Conservation (phyloP, 2,888 invertebrate genomes). For the Ormyrus labotus region DNA sequence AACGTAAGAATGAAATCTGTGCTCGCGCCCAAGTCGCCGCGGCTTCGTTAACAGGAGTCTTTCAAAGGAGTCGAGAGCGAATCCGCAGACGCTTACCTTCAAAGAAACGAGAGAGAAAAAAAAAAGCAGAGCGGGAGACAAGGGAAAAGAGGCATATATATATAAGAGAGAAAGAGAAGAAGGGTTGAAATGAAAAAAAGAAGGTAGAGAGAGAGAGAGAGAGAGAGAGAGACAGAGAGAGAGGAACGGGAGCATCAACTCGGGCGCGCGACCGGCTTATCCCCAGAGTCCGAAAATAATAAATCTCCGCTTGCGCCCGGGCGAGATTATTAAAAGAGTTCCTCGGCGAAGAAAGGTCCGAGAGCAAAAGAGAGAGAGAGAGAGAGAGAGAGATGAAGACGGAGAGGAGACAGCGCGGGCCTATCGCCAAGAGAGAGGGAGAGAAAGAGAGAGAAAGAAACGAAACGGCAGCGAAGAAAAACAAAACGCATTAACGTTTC, state of each 20-base stretch:
- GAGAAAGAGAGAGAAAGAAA: constrained; percentile 44
- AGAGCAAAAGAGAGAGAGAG: constrained; percentile 30
- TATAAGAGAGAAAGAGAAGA: constrained; percentile 44
- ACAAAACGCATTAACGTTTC: constrained; percentile 75
- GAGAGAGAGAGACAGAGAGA: constrained; percentile 46
- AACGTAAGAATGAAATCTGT: constrained; percentile 50
- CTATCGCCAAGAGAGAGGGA: constrained; percentile 14
- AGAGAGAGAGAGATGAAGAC: constrained; percentile 42
- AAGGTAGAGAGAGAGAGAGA: constrained; percentile 44
- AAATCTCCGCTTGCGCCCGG: constrained; percentile 73
- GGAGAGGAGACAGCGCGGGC: constrained; percentile 15
- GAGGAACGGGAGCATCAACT: constrained; percentile 64
- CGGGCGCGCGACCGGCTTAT: constrained; percentile 63
- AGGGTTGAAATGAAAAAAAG: constrained; percentile 57
- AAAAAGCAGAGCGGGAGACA: constrained; percentile 8
- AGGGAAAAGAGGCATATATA: not conserved
- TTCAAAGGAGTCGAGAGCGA: constrained; percentile 18
- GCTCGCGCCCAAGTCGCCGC: constrained; percentile 2
- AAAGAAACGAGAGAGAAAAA: constrained; percentile 39
- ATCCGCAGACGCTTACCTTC: constrained; percentile 36
- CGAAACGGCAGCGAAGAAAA: constrained; percentile 68
- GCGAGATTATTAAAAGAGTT: constrained; percentile 75
- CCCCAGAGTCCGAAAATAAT: constrained; percentile 74
- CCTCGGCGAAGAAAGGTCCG: constrained; percentile 56
- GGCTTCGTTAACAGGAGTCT: constrained; percentile 53